A percentile compares a stretch with the other conserved stretches of the same genome.
Evolutionary conservation across 2,797 vertebrate genomes (phyloP).

Genomic region (Petrocephalus schoutedeni): DNA sequence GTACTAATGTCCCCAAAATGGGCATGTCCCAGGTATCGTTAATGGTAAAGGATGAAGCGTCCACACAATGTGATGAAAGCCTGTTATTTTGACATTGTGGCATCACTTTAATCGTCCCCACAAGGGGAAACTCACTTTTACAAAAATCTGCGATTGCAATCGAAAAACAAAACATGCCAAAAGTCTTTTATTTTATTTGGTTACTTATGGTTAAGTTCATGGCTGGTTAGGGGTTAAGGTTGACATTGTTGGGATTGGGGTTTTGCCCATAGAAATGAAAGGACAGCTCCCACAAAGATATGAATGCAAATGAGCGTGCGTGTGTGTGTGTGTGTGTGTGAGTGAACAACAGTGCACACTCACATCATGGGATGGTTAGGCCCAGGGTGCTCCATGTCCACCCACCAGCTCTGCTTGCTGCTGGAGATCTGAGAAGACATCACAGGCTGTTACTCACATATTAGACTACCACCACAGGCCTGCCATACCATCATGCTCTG

Average conservation of each 20-base stretch:
- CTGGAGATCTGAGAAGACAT: not conserved
- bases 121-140: not conserved
- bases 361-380: not conserved
- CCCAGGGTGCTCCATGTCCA: not conserved
- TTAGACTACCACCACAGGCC: too few relatives aligned
- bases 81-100: not conserved
- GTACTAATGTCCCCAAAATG: not conserved
- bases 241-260: too few relatives aligned
- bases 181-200: too few relatives aligned
- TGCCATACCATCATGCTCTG: not conserved
- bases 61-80: not conserved
- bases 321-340: not conserved
- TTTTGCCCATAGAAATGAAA: too few relatives aligned
- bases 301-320: not conserved
- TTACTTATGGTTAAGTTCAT: too few relatives aligned
- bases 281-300: too few relatives aligned
- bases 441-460: not conserved
- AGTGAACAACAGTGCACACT: not conserved
- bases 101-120: not conserved
- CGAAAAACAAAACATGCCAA: too few relatives aligned
- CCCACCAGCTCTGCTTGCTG: not conserved
- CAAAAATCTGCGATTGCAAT: not conserved
- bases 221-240: too few relatives aligned
- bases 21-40: not conserved
- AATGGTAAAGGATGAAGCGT: not conserved